Evolutionary conservation across 2,113 vertebrate species (phyloP).

Genomic region (Seriola rivoliana): DNA sequence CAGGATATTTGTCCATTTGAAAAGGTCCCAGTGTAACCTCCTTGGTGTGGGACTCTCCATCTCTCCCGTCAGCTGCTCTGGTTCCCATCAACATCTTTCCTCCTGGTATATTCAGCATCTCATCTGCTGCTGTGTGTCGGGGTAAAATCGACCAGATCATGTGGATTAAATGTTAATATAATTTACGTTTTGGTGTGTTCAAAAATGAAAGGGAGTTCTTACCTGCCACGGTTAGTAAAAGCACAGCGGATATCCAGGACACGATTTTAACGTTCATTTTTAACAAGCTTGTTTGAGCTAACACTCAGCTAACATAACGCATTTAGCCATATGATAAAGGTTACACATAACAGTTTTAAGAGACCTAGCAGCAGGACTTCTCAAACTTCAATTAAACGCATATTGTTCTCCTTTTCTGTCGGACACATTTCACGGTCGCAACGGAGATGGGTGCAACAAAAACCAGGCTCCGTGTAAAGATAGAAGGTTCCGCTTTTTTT

Average conservation of each 20-base stretch:
- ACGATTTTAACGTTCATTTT: constrained; percentile 16
- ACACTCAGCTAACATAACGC: background rate
- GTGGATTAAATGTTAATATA: too few species aligned
- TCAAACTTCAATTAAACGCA: background rate
- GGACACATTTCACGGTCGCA: constrained; percentile 31
- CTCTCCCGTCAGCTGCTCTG: constrained; percentile 79
- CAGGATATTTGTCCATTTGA: constrained; percentile 87
- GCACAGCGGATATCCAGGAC: constrained; percentile 12
- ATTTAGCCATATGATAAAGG: background rate
- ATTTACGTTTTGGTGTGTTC: background rate
- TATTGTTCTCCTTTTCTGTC: background rate
- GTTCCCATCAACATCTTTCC: constrained; percentile 89
- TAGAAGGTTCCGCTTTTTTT: constrained; percentile 36
- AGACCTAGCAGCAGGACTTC: background rate
- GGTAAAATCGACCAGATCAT: background rate
- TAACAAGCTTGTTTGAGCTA: background rate
- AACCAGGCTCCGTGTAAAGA: constrained; percentile 21
- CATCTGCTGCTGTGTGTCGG: constrained; percentile 48
- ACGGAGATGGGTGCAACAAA: constrained; percentile 16
- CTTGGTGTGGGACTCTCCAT: constrained; percentile 84
- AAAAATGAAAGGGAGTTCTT: constrained; percentile 15
- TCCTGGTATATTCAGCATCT: constrained; percentile 86
- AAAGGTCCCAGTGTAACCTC: constrained; percentile 86
- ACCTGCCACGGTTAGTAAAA: constrained; percentile 57
- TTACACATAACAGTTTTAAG: background rate